A percentile compares a stretch with the other conserved stretches of the same genome.
These are phyloP conservation scores for Xenus cinereus DNA, from an alignment of 2,113 vertebrate species.

Conservation along the genomic window DNA sequence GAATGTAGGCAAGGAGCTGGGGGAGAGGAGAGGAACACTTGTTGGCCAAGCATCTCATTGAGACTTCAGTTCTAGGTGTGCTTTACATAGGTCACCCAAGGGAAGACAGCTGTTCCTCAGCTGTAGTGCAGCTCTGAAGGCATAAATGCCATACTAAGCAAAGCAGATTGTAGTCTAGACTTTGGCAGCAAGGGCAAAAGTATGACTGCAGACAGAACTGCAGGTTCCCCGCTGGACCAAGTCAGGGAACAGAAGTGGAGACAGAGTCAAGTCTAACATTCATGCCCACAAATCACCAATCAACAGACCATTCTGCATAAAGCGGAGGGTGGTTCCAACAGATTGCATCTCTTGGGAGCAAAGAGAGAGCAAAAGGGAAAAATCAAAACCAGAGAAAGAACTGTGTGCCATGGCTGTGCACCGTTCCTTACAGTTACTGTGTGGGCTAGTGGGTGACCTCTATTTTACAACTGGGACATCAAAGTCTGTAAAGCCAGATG, in stretches of 20 bases:
- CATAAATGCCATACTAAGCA: not conserved
- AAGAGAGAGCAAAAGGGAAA: not conserved
- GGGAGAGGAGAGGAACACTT: not conserved
- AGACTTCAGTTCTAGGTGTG: not conserved
- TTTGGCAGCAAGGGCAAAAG: not conserved
- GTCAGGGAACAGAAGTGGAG: accelerated
- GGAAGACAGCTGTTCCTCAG: not conserved
- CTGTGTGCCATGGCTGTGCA: not conserved
- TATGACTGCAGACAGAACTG: not conserved
- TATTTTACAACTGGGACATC: not conserved
- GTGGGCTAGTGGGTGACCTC: not conserved
- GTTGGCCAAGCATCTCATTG: not conserved
- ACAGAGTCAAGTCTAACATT: not conserved
- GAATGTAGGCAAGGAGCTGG: not conserved
- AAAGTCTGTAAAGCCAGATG: not conserved
- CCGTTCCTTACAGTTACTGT: not conserved
- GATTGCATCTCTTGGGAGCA: not conserved
- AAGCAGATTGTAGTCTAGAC: not conserved
- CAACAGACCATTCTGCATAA: not conserved
- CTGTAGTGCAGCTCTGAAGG: not conserved
- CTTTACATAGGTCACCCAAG: not conserved
- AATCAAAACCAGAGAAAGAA: not conserved
- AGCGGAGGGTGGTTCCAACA: not conserved
- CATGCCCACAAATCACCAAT: accelerated
- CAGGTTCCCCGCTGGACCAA: not conserved